A percentile compares a stretch with the other conserved stretches of the same genome.
Evolutionary conservation across 2,797 vertebrate species (phyloP).

Genomic region (Australoheros facetus): DNA sequence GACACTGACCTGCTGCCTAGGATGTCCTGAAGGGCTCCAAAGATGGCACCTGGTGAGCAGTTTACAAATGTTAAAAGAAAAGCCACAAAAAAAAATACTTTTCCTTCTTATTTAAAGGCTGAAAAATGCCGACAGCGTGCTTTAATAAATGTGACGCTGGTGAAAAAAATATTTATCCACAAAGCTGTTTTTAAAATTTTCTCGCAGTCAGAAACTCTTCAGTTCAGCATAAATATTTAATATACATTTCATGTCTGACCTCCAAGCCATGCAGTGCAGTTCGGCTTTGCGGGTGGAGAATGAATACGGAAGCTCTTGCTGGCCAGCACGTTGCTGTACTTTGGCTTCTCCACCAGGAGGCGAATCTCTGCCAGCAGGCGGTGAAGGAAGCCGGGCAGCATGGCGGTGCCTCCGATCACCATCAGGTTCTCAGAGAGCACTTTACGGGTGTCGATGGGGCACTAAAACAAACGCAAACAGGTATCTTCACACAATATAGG

Average conservation of each 20-base stretch:
- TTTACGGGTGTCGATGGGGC: conserved; percentile 96
- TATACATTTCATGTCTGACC: conserved; percentile 79
- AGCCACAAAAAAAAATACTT: background rate
- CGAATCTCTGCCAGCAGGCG: conserved; percentile 94
- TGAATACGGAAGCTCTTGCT: conserved; percentile 93
- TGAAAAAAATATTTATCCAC: background rate
- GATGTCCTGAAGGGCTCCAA: conserved; percentile 96
- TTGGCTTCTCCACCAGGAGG: conserved; percentile 92
- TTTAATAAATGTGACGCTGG: background rate
- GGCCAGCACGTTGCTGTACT: conserved; percentile 88
- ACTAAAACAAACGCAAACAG: conserved; percentile 74
- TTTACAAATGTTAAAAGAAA: background rate
- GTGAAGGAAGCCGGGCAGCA: conserved; percentile 96
- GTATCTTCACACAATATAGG: background rate
- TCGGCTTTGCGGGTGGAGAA: conserved; percentile 93
- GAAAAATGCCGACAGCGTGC: background rate
- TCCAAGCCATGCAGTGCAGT: conserved; percentile 97
- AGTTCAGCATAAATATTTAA: background rate
- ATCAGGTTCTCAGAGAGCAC: conserved; percentile 95
- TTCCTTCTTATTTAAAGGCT: background rate
- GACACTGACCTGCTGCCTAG: conserved; percentile 95
- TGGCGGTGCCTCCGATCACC: conserved; percentile 93
- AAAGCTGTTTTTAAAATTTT: background rate
- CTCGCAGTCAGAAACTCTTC: background rate
- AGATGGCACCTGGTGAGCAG: conserved; percentile 87